A percentile compares a stretch with the other conserved stretches of the same genome.
phyloP scores from a whole-genome alignment of 2,797 vertebrate genomes.

The Anabas testudineus region DNA sequence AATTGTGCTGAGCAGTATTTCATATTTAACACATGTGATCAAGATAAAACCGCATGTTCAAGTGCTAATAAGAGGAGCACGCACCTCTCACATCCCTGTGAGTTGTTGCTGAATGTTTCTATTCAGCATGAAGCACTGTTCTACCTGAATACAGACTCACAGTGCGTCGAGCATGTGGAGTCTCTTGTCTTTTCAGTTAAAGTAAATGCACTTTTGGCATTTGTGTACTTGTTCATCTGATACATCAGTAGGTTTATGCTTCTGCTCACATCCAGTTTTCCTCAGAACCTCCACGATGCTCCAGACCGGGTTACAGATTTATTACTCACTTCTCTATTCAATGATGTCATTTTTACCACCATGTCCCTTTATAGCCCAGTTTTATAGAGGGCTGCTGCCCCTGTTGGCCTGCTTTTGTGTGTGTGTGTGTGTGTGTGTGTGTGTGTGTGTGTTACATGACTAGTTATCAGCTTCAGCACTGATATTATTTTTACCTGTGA shows the following conservation, averaged over 20 bases:
- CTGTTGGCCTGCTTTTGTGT: constrained; percentile 21
- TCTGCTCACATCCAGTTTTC: constrained; percentile 4
- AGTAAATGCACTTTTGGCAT: no score
- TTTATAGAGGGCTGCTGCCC: constrained; percentile 42
- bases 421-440: no score
- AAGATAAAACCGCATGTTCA: background rate
- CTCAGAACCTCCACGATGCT: constrained; percentile 4
- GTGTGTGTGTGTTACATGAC: constrained; percentile 4
- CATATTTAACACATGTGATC: background rate
- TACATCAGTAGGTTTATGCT: background rate
- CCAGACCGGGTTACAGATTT: constrained; percentile 43
- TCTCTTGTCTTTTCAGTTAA: no score
- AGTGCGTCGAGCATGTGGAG: no score
- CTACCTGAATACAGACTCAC: no score
- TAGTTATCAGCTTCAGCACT: constrained; percentile 16
- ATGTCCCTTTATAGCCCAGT: constrained; percentile 39
- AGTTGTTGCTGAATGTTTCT: no score
- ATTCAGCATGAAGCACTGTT: no score
- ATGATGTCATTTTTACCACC: constrained; percentile 47
- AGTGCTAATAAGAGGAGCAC: background rate
- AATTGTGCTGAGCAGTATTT: background rate
- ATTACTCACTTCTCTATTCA: constrained; percentile 38
- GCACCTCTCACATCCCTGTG: no score
- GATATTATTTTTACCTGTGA: constrained; percentile 22
- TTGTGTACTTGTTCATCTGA: no score